A percentile compares a stretch with the other conserved stretches of the same genome.
Evolutionary conservation across 2,113 vertebrate genomes (phyloP).

Genomic region (Sarotherodon lohbergeri): DNA sequence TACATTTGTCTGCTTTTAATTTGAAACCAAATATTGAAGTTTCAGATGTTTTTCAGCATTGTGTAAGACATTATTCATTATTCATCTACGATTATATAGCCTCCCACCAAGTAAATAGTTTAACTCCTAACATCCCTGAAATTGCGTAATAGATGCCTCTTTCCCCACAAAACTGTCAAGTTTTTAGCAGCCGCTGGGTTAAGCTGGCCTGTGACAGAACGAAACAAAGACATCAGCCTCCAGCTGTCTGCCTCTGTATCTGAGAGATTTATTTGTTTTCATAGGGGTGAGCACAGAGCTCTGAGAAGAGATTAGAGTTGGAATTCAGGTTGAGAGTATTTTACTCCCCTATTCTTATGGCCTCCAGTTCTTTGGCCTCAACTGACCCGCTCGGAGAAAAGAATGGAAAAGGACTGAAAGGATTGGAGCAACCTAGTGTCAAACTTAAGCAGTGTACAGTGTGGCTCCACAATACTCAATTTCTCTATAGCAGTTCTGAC

Average conservation of each 20-base stretch:
- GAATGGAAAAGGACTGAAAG: neutral
- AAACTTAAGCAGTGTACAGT: neutral
- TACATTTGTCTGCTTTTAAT: neutral
- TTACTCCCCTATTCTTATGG: constrained; percentile 5
- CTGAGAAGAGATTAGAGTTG: constrained; percentile 28
- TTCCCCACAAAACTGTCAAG: neutral
- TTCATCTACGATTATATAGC: neutral
- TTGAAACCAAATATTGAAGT: neutral
- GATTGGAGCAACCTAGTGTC: neutral
- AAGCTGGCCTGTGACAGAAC: neutral
- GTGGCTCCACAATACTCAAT: neutral
- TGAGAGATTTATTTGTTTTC: constrained; percentile 40
- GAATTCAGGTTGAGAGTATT: constrained; percentile 27
- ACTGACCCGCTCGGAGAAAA: constrained; percentile 14
- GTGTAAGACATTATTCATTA: neutral
- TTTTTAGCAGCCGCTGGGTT: neutral
- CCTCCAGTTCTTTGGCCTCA: constrained; percentile 12
- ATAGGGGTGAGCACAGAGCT: constrained; percentile 3
- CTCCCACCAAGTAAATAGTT: neutral
- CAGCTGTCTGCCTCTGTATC: constrained; percentile 23
- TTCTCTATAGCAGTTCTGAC: constrained; percentile 2
- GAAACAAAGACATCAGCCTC: constrained; percentile 13
- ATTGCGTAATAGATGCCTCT: neutral
- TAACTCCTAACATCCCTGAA: neutral
- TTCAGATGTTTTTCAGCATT: neutral